Evolutionary conservation across 2,113 vertebrate genomes (phyloP).

Genomic region (Physeter macrocephalus): DNA sequence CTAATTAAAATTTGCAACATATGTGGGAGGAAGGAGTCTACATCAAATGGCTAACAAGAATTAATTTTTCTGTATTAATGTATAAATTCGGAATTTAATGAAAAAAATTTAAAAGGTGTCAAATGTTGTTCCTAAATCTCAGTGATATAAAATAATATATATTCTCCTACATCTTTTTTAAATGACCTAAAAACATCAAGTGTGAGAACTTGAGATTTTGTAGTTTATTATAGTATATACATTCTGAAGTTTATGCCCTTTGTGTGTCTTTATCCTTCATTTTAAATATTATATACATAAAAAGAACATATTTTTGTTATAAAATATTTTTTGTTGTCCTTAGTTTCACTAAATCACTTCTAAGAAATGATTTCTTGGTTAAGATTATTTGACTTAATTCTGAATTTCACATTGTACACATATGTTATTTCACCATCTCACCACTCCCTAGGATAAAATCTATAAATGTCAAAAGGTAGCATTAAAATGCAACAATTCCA

Average conservation of each 20-base stretch:
- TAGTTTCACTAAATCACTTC: not conserved
- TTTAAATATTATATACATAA: not conserved
- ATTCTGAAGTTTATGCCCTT: not conserved
- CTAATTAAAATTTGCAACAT: not conserved
- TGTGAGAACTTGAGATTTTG: not conserved
- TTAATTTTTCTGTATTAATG: not conserved
- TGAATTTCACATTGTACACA: not conserved
- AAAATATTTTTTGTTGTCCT: not conserved
- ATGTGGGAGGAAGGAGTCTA: not conserved
- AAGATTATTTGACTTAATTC: not conserved
- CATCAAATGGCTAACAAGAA: not conserved
- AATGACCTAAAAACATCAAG: not conserved
- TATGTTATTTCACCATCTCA: not conserved
- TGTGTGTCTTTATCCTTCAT: not conserved
- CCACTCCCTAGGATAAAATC: not conserved
- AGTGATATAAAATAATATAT: not conserved
- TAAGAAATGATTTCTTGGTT: not conserved
- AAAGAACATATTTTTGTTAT: not conserved
- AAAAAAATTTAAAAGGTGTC: not conserved
- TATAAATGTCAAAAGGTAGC: not conserved
- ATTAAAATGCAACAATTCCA: not conserved
- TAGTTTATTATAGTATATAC: not conserved
- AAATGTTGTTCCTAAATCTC: not conserved
- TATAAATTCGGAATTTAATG: not conserved
- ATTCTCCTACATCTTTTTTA: not conserved